These are phyloP conservation scores for Anser brachyrhynchus DNA, from an alignment of 2,113 vertebrate species.

Conservation along the genomic window DNA sequence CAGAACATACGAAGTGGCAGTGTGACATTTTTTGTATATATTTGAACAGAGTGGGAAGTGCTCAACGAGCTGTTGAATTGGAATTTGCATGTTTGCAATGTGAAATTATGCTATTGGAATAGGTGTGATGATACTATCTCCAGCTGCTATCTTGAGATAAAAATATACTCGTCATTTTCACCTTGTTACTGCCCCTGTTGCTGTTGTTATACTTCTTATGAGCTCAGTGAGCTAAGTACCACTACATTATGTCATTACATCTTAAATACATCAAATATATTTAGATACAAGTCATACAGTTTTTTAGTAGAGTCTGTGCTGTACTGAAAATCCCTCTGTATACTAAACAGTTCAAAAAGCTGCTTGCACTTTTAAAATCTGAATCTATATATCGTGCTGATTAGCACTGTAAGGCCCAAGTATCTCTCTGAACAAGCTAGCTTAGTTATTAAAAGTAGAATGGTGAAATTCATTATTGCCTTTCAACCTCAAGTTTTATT, in stretches of 20 bases:
- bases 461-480: neutral
- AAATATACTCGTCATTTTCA: neutral
- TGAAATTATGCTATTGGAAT: neutral
- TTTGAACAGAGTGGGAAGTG: neutral
- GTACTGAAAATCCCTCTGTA: neutral
- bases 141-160: neutral
- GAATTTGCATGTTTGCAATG: neutral
- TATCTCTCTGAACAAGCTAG: neutral
- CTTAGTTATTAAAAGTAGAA: neutral
- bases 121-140: neutral
- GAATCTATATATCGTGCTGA: neutral
- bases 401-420: neutral
- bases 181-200: neutral
- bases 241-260: neutral
- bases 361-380: neutral
- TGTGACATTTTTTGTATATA: neutral
- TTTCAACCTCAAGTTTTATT: neutral
- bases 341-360: neutral
- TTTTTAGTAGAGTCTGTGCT: neutral
- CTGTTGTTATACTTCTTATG: neutral
- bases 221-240: neutral
- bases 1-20: neutral
- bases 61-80: neutral
- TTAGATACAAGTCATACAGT: neutral
- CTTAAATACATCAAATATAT: neutral